These are phyloP conservation scores for Aphrophora alni DNA, from an alignment of 2,888 invertebrate species.

Conservation along the genomic window DNA sequence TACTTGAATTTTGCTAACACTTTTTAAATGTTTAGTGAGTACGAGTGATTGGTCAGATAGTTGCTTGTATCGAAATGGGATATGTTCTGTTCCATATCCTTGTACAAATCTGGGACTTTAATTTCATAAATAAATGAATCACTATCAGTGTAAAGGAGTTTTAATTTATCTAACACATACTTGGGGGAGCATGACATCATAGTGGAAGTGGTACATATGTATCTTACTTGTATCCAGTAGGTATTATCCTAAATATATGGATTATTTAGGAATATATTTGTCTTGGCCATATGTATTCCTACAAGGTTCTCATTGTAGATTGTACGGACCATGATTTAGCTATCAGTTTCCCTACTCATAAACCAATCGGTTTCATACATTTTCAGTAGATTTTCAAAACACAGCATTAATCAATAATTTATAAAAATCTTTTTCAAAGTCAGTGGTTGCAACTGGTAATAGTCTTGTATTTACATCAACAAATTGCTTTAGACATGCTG, in stretches of 20 bases:
- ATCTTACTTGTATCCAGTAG: constrained; percentile 26
- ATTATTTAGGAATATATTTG: constrained; percentile 15
- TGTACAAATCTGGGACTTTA: too few species aligned
- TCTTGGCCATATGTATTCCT: constrained; percentile 25
- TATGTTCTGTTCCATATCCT: too few species aligned
- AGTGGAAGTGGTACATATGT: constrained; percentile 28
- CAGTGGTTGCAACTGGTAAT: not conserved
- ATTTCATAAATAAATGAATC: too few species aligned
- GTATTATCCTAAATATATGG: constrained; percentile 31
- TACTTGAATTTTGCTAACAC: too few species aligned
- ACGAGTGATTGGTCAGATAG: too few species aligned
- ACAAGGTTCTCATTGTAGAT: constrained; percentile 30
- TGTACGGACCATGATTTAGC: not conserved
- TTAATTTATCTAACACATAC: not conserved
- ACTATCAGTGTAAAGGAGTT: too few species aligned
- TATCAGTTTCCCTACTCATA: not conserved
- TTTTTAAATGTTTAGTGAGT: too few species aligned
- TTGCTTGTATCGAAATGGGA: too few species aligned
- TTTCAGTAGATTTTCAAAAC: constrained; percentile 12
- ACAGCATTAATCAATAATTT: constrained; percentile 11
- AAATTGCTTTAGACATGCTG: not conserved
- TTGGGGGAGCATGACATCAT: not conserved
- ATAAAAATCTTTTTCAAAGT: constrained; percentile 1
- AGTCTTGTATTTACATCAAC: not conserved
- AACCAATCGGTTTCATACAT: not conserved